Base-by-base conservation (phyloP, 37 sponge, comb jelly and placozoan species). In the Aplysina aerophoba region DNA sequence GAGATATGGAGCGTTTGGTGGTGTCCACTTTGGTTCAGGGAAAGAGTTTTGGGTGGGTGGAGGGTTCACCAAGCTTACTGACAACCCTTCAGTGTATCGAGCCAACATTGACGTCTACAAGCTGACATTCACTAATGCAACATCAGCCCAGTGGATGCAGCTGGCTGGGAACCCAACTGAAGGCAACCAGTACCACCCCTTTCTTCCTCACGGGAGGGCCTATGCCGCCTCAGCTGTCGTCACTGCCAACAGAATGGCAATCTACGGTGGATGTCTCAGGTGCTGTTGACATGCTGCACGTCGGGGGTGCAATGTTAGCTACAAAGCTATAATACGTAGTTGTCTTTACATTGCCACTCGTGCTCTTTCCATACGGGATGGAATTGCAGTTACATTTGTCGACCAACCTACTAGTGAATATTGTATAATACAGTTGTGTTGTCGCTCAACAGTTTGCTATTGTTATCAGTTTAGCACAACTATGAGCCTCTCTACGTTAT, bases 231-330 rank as follows among this genome's bases (percentile, higher is more conserved):
- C 87, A 13, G 75, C 90, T 0, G 83, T 90, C 0, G 72, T 90
- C 14, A 81, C 61, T 50, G 79, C 36, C 0, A 34, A 35, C 60
- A 69, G 40, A 30, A 22, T 90, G 20, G 90, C 79, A 22, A 86
- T 90, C 17, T 65, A n/a, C 61, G 90, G 90, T 24, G 90, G 90
- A 17, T 90, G 90, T 60, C 81, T 86, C 38, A 90, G 88, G 88
- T 88, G 56, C 41, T 31, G 71, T 69, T 5, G 1, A 6, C 27
- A 17, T 30, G 33, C 31, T n/a, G 71, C 33, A 69, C 33, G 34
- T 27, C 1, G 28, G n/a, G n/a, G n/a, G n/a, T n/a, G n/a, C n/a
- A n/a, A n/a, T n/a, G n/a, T n/a, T n/a, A n/a, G n/a, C n/a, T n/a
- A n/a, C n/a, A n/a, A n/a, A n/a, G n/a, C n/a, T n/a, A n/a, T n/a